A percentile compares a stretch with the other conserved stretches of the same genome.
phyloP scores from a whole-genome alignment of 2,113 vertebrate genomes.

The Strix aluco region DNA sequence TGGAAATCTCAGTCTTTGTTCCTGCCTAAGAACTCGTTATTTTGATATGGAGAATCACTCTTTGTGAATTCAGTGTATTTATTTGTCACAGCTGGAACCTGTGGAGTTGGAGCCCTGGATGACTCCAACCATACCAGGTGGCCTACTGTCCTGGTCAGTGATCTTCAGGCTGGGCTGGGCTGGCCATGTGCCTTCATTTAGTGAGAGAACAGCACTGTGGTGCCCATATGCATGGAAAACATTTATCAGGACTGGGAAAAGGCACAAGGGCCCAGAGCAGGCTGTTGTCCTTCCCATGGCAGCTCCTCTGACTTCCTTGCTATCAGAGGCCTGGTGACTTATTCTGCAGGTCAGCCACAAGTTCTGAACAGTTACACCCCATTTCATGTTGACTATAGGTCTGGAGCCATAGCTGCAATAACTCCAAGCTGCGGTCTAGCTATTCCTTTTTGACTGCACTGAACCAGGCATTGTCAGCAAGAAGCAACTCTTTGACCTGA shows the following conservation, averaged over 20 bases:
- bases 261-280: too few species aligned
- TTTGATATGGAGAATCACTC: background rate
- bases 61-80: background rate
- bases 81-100: background rate
- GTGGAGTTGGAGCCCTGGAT: background rate
- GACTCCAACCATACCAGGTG: background rate
- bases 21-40: background rate
- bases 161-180: background rate
- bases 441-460: background rate
- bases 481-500: background rate
- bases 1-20: background rate
- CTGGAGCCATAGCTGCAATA: background rate
- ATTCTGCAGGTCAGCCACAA: background rate
- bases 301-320: background rate
- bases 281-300: background rate
- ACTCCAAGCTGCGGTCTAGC: background rate
- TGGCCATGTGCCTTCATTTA: background rate
- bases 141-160: background rate
- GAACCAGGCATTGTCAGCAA: background rate
- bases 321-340: background rate
- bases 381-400: background rate
- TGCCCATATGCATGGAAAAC: background rate
- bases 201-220: background rate
- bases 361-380: background rate
- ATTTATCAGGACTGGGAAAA: background rate